A percentile compares a stretch with the other conserved stretches of the same genome.
phyloP scores from a whole-genome alignment of 2,797 vertebrate species.

The Chlorospingus flavigularis region DNA sequence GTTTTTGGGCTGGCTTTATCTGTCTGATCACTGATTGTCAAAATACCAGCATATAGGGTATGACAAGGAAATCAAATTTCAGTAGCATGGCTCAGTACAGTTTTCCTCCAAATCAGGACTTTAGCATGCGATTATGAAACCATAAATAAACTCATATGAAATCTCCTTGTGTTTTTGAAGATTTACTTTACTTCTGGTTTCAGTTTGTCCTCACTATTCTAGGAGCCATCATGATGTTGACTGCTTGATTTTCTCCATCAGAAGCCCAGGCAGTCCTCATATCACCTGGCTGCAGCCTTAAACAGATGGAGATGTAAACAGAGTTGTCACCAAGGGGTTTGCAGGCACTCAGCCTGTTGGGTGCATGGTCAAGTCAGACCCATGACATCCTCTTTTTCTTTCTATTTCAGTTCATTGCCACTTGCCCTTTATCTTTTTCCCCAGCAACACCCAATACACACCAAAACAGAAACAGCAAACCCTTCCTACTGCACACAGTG shows the following conservation, averaged over 20 bases:
- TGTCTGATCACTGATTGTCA: neutral
- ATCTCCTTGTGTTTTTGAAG: neutral
- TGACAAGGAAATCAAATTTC: neutral
- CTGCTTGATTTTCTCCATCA: neutral
- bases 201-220: neutral
- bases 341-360: neutral
- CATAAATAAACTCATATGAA: neutral
- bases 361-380: neutral
- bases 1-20: neutral
- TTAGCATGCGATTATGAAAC: neutral
- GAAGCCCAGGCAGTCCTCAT: neutral
- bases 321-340: neutral
- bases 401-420: neutral
- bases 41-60: neutral
- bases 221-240: neutral
- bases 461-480: slow-evolving; percentile 21
- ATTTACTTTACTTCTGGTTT: neutral
- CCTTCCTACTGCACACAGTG: neutral
- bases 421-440: slow-evolving; percentile 9
- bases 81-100: neutral
- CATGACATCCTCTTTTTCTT: neutral
- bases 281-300: neutral
- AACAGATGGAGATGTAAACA: neutral
- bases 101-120: neutral
- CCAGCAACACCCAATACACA: slow-evolving; percentile 8